Evolutionary conservation across 2,888 invertebrate species (phyloP).

Genomic region (Bombylius discolor): DNA sequence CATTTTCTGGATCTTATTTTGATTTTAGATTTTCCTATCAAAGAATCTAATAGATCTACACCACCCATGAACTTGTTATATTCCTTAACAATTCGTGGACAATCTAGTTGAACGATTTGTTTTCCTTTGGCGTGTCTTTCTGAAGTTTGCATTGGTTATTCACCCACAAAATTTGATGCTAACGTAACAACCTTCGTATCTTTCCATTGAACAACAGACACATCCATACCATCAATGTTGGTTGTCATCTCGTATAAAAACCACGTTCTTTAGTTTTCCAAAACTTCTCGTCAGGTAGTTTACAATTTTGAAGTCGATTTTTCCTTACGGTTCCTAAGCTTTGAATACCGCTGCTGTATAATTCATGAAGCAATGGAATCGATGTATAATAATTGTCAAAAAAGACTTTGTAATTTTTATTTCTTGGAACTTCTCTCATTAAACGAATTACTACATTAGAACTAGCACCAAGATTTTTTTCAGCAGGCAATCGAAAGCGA

Average conservation of each 20-base stretch:
- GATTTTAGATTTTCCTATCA: slow-evolving; percentile 5
- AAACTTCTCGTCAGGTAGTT: slow-evolving; percentile 8
- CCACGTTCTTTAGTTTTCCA: slow-evolving; percentile 4
- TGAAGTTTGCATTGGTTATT: neutral
- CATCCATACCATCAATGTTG: slow-evolving; percentile 7
- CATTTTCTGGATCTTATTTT: slow-evolving; percentile 4
- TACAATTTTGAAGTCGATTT: slow-evolving; percentile 9
- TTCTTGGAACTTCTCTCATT: slow-evolving; percentile 9
- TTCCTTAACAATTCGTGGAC: slow-evolving; percentile 8
- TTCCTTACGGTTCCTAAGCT: slow-evolving; percentile 7
- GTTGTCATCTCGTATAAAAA: slow-evolving; percentile 6
- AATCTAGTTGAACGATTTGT: slow-evolving; percentile 4
- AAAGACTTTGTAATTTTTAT: slow-evolving; percentile 7
- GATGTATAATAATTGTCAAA: slow-evolving; percentile 3
- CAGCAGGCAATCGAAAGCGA: slow-evolving; percentile 3
- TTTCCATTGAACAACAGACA: slow-evolving; percentile 7
- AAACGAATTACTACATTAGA: slow-evolving; percentile 15
- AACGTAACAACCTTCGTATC: slow-evolving; percentile 9
- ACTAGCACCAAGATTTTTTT: slow-evolving; percentile 12
- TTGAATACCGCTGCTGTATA: slow-evolving; percentile 8
- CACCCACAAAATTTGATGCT: slow-evolving; percentile 8
- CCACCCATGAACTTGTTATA: slow-evolving; percentile 10
- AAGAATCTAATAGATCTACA: slow-evolving; percentile 8
- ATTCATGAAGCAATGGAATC: slow-evolving; percentile 8
- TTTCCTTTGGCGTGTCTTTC: neutral